Evolutionary conservation across 2,797 vertebrate species (phyloP).

Genomic region (Sylvia borin): DNA sequence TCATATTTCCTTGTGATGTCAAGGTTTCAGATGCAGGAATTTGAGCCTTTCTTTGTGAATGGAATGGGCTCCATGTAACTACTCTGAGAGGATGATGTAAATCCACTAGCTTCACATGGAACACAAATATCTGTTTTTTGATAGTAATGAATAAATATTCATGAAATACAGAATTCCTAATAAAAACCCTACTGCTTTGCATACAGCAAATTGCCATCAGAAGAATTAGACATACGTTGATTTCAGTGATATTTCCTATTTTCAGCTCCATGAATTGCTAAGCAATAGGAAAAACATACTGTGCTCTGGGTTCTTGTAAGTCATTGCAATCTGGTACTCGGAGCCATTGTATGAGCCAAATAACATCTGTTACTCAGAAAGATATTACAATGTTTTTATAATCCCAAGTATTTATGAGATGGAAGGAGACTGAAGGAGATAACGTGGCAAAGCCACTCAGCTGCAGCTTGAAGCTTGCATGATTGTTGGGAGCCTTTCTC

Average conservation of each 20-base stretch:
- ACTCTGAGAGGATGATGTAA: not conserved
- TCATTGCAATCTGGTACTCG: constrained; percentile 30
- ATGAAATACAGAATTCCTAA: not conserved
- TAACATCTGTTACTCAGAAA: constrained; percentile 13
- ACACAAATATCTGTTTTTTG: not conserved
- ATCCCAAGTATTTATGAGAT: not conserved
- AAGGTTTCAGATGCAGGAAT: not conserved
- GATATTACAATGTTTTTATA: not conserved
- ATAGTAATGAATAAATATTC: not conserved
- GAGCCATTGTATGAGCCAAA: constrained; percentile 43
- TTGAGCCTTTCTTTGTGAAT: not conserved
- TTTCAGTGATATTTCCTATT: not conserved
- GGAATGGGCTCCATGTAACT: not conserved
- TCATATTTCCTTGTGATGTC: not conserved
- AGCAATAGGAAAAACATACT: constrained; percentile 27
- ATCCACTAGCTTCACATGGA: not conserved
- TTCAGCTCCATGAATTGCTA: not conserved
- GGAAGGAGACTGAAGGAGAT: not conserved
- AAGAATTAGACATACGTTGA: not conserved
- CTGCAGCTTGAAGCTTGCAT: not conserved
- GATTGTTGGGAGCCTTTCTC: not conserved
- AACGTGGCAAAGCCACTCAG: not conserved
- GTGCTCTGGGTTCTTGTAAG: constrained; percentile 28
- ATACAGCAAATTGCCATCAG: not conserved
- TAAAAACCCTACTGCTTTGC: not conserved